Conservation (phyloP, 2,113 vertebrate species). For the Podarcis muralis region DNA sequence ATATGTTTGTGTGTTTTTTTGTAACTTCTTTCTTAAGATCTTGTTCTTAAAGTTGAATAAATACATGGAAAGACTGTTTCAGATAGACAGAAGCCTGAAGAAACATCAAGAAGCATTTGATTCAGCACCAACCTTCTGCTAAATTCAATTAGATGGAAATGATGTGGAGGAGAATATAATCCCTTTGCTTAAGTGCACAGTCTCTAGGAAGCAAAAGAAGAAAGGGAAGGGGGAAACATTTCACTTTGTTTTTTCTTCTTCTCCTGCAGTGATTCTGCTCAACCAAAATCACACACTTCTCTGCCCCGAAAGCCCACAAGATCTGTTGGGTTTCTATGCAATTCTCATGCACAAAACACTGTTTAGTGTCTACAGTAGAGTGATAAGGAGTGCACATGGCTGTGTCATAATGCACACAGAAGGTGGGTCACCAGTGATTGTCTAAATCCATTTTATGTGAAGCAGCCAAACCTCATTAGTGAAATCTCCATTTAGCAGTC, state of each 20-base stretch:
- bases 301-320: background rate
- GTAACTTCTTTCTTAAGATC: background rate
- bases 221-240: background rate
- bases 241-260: background rate
- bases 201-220: background rate
- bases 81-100: background rate
- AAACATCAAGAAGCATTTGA: background rate
- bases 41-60: background rate
- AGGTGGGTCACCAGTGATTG: background rate
- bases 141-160: rapidly evolving
- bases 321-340: too few species aligned
- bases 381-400: too few species aligned
- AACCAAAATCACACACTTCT: background rate
- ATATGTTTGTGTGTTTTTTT: too few species aligned
- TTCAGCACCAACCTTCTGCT: background rate
- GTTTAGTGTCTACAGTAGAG: too few species aligned
- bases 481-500: background rate
- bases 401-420: background rate
- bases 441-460: background rate
- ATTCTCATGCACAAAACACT: background rate
- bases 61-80: background rate
- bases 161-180: background rate
- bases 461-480: rapidly evolving
- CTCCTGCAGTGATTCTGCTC: too few species aligned
- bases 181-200: background rate